Conservation (phyloP, 1,140 invertebrate genomes). For the Helicoverpa zea region DNA sequence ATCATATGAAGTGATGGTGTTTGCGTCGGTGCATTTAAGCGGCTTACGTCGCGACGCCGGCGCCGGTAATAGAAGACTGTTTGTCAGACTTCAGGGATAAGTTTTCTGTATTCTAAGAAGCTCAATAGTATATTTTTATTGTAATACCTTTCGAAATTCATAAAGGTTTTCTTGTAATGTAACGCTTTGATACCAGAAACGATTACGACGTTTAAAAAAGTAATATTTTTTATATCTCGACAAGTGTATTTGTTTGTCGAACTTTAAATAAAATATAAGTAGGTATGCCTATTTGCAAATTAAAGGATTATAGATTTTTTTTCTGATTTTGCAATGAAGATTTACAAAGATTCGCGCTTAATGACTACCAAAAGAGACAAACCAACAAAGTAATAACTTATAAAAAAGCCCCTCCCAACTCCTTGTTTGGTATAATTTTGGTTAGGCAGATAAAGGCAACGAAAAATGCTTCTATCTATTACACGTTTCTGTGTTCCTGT, state of each 20-base stretch:
- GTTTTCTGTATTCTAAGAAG: not conserved
- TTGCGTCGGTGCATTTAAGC: conserved; percentile 35
- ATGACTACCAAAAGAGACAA: too few relatives aligned
- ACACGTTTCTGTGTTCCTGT: conserved; percentile 6
- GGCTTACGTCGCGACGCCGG: conserved; percentile 5
- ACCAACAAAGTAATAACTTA: too few relatives aligned
- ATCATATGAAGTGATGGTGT: conserved; percentile 1
- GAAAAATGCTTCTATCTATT: conserved; percentile 9
- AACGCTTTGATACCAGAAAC: not conserved
- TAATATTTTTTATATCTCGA: too few relatives aligned
- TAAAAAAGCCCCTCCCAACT: too few relatives aligned
- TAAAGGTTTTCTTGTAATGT: not conserved
- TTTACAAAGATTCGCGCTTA: too few relatives aligned
- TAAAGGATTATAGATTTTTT: too few relatives aligned
- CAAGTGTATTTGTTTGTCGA: too few relatives aligned
- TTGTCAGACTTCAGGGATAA: conserved; percentile 22
- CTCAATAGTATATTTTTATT: conserved; percentile 3
- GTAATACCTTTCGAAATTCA: not conserved
- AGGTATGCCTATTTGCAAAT: too few relatives aligned
- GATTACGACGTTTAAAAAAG: not conserved
- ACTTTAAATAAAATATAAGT: too few relatives aligned
- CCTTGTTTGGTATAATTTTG: too few relatives aligned
- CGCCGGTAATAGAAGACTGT: conserved; percentile 15
- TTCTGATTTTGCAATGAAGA: too few relatives aligned
- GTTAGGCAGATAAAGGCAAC: too few relatives aligned